Base-by-base conservation (phyloP, 2,888 invertebrate genomes). In the Crioceris asparagi region DNA sequence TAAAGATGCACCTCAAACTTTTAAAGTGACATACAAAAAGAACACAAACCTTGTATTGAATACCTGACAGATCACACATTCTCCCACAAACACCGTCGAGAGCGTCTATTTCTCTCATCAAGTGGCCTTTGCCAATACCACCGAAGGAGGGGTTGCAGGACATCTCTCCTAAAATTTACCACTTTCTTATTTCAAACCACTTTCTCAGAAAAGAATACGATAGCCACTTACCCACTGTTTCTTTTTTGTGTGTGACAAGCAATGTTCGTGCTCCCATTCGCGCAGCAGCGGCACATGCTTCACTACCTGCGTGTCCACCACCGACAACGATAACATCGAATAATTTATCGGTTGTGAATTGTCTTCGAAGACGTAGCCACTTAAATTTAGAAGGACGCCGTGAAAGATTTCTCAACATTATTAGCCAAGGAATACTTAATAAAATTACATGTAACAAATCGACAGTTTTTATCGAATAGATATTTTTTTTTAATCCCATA, bases 71-170 rank as follows among this genome's bases (percentile, higher is more conserved):
- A 65, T 88, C 90, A 64, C 88, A 90, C 37, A 87, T 79, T 46
- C 79, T 68, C 5, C 73, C 75, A 66, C 86, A 90, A 4, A 92
- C 59, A 2, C 91, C 91, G 66, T 87, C 91, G 25, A 92, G 64
- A 2, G 91, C 90, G 64, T 92, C 91, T 6, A 92, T 67, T 68
- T 91, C 91, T 49, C 77, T 72, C 75, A 90, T 81, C 34, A 90
- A 65, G 60, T 91, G 86, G 0, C 88, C 90, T 64, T 92, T 92
- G 1, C 90, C 91, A 48, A 92, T 85, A 5, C 91, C 91, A 17
- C 91, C 91, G 66, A 92, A 92, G 0, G 88, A 84, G 14, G 92
- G 91, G 66, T 92, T 92, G 56, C 92, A 91, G 0, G 88, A 87
- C 91, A 92, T 92, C 65, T 86, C 88, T 17, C 86, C 83, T 83